These are phyloP conservation scores for Drosophila mayri DNA, from an alignment of 1,140 invertebrate genomes.

Conservation along the genomic window DNA sequence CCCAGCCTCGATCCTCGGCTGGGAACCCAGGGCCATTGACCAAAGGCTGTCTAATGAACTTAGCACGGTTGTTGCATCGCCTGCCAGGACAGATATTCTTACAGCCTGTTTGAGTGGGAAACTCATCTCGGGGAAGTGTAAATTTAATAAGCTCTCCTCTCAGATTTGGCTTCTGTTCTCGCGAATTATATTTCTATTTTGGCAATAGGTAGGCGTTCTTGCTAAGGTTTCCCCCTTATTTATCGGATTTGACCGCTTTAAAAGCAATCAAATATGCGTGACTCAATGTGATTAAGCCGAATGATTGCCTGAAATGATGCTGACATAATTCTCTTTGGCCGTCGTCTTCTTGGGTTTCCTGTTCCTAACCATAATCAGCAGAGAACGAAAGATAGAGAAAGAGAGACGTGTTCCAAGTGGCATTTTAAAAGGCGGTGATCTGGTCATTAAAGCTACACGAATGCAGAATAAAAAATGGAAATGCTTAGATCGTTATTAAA, in stretches of 20 bases:
- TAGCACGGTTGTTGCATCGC: constrained; percentile 43
- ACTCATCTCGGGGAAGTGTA: constrained; percentile 34
- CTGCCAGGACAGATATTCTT: constrained; percentile 55
- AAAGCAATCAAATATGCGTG: constrained; percentile 79
- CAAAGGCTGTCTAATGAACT: constrained; percentile 72
- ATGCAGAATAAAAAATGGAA: constrained; percentile 14
- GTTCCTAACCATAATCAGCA: constrained; percentile 36
- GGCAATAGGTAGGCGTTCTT: constrained; percentile 20
- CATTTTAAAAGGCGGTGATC: constrained; percentile 49
- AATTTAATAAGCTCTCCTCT: constrained; percentile 45
- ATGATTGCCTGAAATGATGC: constrained; percentile 65
- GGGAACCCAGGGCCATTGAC: constrained; percentile 63
- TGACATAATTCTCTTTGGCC: constrained; percentile 67
- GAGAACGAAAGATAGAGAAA: constrained; percentile 1
- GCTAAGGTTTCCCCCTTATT: no score
- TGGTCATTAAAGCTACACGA: constrained; percentile 35
- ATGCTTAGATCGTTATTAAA: constrained; percentile 23
- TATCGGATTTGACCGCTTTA: constrained; percentile 47
- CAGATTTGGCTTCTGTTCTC: constrained; percentile 5
- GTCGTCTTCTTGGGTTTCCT: constrained; percentile 41
- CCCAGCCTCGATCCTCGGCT: not conserved
- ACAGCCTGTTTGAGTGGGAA: constrained; percentile 24
- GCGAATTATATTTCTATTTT: constrained; percentile 19
- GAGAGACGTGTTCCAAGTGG: constrained; percentile 34
- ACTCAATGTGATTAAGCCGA: constrained; percentile 67